Evolutionary conservation across 2,797 vertebrate species (phyloP).

Genomic region (Neosilurus mollespiculum): DNA sequence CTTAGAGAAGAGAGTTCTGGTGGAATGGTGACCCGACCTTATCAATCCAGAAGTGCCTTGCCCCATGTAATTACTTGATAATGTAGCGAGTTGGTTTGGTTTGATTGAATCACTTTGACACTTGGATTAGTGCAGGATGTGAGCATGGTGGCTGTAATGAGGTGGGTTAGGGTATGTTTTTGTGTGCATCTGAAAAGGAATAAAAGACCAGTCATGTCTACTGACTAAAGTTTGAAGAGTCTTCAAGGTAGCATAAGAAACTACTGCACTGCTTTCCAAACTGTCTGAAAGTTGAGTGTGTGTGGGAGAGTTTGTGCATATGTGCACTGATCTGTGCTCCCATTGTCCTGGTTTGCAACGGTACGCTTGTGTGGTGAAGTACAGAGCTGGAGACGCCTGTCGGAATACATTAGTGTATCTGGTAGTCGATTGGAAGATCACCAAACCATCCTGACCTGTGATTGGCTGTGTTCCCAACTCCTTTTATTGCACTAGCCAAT

Average conservation of each 20-base stretch:
- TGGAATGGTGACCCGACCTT: neutral
- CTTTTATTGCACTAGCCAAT: neutral
- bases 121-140: neutral
- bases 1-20: neutral
- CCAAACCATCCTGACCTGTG: conserved; percentile 25
- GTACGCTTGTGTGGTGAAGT: conserved; percentile 27
- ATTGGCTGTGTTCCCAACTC: conserved; percentile 18
- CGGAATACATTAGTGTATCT: conserved; percentile 40
- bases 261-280: neutral
- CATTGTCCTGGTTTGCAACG: conserved; percentile 44
- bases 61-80: neutral
- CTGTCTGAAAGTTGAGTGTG: conserved; percentile 1
- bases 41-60: neutral
- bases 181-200: neutral
- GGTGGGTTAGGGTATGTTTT: neutral
- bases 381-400: conserved; percentile 38
- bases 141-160: neutral
- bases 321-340: conserved; percentile 34
- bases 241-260: neutral
- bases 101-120: neutral
- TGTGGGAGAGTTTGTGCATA: neutral
- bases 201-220: neutral
- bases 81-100: neutral
- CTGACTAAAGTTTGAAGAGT: neutral
- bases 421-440: conserved; percentile 20